Conservation (phyloP, 2,888 invertebrate species). For the Lumbricus terrestris region DNA sequence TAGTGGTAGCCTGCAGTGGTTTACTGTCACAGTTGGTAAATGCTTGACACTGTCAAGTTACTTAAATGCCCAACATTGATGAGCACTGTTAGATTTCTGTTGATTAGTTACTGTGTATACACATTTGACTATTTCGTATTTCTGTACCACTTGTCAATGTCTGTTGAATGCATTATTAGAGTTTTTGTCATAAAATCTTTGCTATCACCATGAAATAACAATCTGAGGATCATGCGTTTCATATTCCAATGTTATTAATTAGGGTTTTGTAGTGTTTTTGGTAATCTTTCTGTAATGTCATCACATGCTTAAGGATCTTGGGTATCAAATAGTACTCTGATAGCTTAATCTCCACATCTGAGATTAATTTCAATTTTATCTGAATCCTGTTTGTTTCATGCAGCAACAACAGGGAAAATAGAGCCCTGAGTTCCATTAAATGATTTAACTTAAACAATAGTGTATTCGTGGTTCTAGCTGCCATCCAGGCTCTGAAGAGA, state of each 20-base stretch:
- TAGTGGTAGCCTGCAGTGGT: background rate
- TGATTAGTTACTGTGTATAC: background rate
- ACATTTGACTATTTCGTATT: background rate
- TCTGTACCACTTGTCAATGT: background rate
- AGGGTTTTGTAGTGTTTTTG: too few species aligned
- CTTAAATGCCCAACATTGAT: background rate
- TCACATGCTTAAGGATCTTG: background rate
- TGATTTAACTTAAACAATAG: background rate
- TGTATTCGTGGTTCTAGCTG: constrained; percentile 65
- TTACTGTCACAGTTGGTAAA: background rate
- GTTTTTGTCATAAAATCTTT: background rate
- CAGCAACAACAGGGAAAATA: background rate
- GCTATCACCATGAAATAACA: too few species aligned
- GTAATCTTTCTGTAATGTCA: too few species aligned
- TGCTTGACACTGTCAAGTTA: too few species aligned
- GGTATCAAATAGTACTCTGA: background rate
- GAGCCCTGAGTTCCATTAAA: background rate
- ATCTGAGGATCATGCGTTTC: background rate
- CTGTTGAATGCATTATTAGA: background rate
- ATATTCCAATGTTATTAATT: background rate
- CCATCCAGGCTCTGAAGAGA: constrained; percentile 90
- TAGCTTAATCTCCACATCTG: background rate
- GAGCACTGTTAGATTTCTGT: background rate
- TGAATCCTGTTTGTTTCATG: background rate
- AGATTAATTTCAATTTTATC: too few species aligned